Evolutionary conservation across 2,113 vertebrate species (phyloP).

Genomic region (Clarias macrocephalus): DNA sequence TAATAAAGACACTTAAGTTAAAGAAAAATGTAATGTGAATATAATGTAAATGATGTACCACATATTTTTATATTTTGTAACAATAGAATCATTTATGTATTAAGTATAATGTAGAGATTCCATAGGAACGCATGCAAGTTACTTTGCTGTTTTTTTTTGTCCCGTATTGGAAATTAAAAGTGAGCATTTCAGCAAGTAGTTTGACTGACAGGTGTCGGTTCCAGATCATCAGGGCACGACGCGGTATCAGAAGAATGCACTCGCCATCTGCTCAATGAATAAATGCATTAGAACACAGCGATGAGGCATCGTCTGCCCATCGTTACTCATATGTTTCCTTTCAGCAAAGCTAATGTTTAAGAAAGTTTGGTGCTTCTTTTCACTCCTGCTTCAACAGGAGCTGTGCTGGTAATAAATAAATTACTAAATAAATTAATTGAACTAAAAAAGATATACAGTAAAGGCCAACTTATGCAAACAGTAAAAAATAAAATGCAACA

Average conservation of each 20-base stretch:
- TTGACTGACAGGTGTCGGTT: constrained; percentile 52
- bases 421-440: background rate
- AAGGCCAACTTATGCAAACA: background rate
- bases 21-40: constrained; percentile 83
- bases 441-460: background rate
- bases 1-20: constrained; percentile 78
- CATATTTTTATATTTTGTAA: constrained; percentile 97
- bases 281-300: constrained; percentile 58
- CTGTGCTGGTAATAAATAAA: background rate
- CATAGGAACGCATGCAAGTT: constrained; percentile 80
- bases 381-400: background rate
- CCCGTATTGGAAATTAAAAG: constrained; percentile 78
- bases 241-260: constrained; percentile 29
- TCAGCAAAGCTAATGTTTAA: constrained; percentile 19
- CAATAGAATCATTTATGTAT: constrained; percentile 82
- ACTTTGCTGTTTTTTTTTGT: constrained; percentile 72
- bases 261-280: constrained; percentile 62
- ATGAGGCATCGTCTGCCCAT: constrained; percentile 50
- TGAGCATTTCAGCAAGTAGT: constrained; percentile 69
- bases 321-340: constrained; percentile 38
- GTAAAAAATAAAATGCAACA: background rate
- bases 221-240: constrained; percentile 47
- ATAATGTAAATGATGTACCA: constrained; percentile 96
- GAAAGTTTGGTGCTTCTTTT: background rate
- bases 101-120: constrained; percentile 73